Evolutionary conservation across 2,888 invertebrate species (phyloP).

Genomic region (Hydropsyche betteni): DNA sequence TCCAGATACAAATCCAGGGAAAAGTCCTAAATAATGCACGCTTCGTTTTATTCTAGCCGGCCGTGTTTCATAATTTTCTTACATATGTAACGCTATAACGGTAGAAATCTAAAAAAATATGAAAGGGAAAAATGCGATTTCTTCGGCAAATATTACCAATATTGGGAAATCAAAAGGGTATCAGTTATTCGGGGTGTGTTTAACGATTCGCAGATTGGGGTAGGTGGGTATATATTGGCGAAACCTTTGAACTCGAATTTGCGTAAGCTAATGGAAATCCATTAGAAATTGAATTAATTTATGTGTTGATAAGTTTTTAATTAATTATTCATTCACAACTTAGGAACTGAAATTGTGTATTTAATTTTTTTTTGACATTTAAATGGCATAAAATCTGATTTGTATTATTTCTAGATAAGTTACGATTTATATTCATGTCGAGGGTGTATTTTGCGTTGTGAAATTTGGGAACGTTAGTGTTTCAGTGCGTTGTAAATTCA

Average conservation of each 20-base stretch:
- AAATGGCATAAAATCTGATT: too few relatives aligned
- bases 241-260: conserved; percentile 26
- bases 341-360: too few relatives aligned
- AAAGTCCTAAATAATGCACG: conserved; percentile 21
- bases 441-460: too few relatives aligned
- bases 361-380: too few relatives aligned
- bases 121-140: too few relatives aligned
- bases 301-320: conserved; percentile 19
- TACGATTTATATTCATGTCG: too few relatives aligned
- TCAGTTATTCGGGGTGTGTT: neutral
- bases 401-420: too few relatives aligned
- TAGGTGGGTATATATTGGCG: neutral
- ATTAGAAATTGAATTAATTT: conserved; percentile 26
- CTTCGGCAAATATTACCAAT: neutral
- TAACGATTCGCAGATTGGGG: conserved; percentile 5
- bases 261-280: conserved; percentile 29
- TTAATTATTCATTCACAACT: neutral
- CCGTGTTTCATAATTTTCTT: neutral
- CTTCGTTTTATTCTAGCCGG: neutral
- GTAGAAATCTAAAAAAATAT: neutral
- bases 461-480: neutral
- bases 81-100: neutral
- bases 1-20: neutral
- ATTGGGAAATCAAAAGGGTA: conserved; percentile 8
- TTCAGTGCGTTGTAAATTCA: conserved; percentile 7